A percentile compares a stretch with the other conserved stretches of the same genome.
phyloP scores from a whole-genome alignment of 1,140 invertebrate species.

The Polyergus mexicanus region DNA sequence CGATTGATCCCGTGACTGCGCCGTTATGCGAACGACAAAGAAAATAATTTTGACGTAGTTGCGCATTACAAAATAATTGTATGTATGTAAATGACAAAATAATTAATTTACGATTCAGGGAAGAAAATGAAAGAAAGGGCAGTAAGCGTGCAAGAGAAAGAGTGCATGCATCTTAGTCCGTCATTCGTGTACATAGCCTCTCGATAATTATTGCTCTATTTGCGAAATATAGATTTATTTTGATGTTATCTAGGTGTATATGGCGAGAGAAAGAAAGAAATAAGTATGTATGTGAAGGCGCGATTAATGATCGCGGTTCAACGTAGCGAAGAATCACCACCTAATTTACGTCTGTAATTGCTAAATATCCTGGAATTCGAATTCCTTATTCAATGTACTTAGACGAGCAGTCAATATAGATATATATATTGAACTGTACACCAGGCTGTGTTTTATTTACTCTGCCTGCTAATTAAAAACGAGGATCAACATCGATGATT shows the following conservation, averaged over 20 bases:
- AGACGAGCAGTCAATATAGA: slow-evolving; percentile 85
- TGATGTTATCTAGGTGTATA: slow-evolving; percentile 87
- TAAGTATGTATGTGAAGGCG: slow-evolving; percentile 1
- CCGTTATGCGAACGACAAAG: not conserved
- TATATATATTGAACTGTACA: slow-evolving; percentile 83
- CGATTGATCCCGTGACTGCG: not conserved
- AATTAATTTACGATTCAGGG: slow-evolving; percentile 48
- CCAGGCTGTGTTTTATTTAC: slow-evolving; percentile 50
- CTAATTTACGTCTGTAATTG: slow-evolving; percentile 83
- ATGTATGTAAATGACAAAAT: slow-evolving; percentile 67
- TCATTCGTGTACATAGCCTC: slow-evolving; percentile 81
- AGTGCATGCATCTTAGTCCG: slow-evolving; percentile 72
- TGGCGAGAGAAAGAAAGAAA: slow-evolving; percentile 56
- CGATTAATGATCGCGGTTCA: slow-evolving; percentile 58
- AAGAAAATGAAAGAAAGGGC: slow-evolving; percentile 2
- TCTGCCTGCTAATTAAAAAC: slow-evolving; percentile 22
- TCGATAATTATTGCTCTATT: slow-evolving; percentile 78
- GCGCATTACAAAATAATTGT: slow-evolving; percentile 61
- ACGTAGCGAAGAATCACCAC: slow-evolving; percentile 72
- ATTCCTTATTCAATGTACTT: slow-evolving; percentile 86
- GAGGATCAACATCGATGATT: not conserved
- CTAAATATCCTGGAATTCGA: slow-evolving; percentile 84
- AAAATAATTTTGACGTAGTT: slow-evolving; percentile 49
- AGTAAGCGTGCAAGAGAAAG: slow-evolving; percentile 22
- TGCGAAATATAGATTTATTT: slow-evolving; percentile 86